Conservation (phyloP, 2,797 vertebrate genomes). For the Enteromius mattozi region DNA sequence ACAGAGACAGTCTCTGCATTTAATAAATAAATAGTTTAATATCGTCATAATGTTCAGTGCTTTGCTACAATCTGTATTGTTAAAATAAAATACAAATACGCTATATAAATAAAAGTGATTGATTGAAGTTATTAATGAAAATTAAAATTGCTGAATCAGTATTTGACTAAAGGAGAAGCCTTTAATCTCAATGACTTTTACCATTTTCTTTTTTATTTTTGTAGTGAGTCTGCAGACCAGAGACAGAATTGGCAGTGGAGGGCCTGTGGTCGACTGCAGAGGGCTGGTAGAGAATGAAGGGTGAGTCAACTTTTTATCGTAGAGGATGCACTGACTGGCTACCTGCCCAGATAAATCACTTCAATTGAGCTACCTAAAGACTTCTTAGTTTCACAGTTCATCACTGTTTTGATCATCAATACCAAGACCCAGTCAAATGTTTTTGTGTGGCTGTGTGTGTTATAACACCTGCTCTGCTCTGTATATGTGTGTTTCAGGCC, state of each 20-base stretch:
- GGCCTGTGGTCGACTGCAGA: conserved; percentile 96
- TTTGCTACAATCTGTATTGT: too few species aligned
- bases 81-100: too few species aligned
- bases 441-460: neutral
- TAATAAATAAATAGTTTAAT: too few species aligned
- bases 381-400: neutral
- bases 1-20: too few species aligned
- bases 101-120: too few species aligned
- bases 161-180: neutral
- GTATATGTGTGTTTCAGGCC: conserved; percentile 67
- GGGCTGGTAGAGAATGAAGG: conserved; percentile 96
- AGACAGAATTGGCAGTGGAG: conserved; percentile 93
- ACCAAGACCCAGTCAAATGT: neutral
- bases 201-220: conserved; percentile 22
- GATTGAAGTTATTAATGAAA: neutral
- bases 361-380: neutral
- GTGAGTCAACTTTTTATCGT: conserved; percentile 75
- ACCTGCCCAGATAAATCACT: neutral
- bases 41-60: too few species aligned
- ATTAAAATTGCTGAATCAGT: neutral
- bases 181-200: neutral
- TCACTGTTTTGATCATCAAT: neutral
- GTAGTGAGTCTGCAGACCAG: conserved; percentile 96
- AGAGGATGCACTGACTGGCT: conserved; percentile 22
- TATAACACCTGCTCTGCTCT: neutral